These are phyloP conservation scores for Telmatherina bonti DNA, from an alignment of 2,797 vertebrate genomes.

Conservation along the genomic window DNA sequence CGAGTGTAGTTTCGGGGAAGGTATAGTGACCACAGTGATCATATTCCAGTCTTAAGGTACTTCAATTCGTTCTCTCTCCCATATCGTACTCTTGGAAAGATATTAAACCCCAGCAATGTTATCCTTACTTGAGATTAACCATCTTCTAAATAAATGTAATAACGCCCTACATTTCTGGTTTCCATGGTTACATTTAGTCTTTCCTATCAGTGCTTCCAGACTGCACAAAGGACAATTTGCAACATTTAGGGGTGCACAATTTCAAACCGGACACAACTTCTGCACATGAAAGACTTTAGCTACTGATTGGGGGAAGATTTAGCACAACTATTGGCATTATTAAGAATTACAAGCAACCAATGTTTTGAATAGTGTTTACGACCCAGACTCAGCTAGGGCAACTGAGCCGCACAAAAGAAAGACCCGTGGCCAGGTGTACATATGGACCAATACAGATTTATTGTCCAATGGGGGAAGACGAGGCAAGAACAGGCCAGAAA, in stretches of 20 bases:
- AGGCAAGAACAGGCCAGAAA: too few species aligned
- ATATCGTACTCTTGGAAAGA: too few species aligned
- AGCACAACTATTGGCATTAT: slow-evolving; percentile 17
- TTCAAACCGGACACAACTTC: slow-evolving; percentile 1
- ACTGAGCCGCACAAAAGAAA: too few species aligned
- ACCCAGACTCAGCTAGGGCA: too few species aligned
- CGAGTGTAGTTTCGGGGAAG: neutral
- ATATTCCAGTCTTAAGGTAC: too few species aligned
- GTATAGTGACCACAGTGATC: too few species aligned
- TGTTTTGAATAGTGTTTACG: too few species aligned
- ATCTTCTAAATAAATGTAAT: neutral
- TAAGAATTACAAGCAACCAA: slow-evolving; percentile 37
- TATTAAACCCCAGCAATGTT: too few species aligned
- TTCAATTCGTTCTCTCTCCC: too few species aligned
- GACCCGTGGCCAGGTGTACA: too few species aligned
- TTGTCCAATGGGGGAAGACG: too few species aligned
- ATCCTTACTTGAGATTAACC: neutral
- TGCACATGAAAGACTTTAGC: slow-evolving; percentile 32
- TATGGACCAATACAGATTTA: too few species aligned
- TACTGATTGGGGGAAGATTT: slow-evolving; percentile 31
- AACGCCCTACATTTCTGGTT: slow-evolving; percentile 33
- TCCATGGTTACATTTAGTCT: slow-evolving; percentile 41
- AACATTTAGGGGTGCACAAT: slow-evolving; percentile 18
- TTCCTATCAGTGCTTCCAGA: slow-evolving; percentile 28
- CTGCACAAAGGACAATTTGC: slow-evolving; percentile 34